These are phyloP conservation scores for Drosophila kanekoi DNA, from an alignment of 2,888 invertebrate genomes.

Conservation along the genomic window DNA sequence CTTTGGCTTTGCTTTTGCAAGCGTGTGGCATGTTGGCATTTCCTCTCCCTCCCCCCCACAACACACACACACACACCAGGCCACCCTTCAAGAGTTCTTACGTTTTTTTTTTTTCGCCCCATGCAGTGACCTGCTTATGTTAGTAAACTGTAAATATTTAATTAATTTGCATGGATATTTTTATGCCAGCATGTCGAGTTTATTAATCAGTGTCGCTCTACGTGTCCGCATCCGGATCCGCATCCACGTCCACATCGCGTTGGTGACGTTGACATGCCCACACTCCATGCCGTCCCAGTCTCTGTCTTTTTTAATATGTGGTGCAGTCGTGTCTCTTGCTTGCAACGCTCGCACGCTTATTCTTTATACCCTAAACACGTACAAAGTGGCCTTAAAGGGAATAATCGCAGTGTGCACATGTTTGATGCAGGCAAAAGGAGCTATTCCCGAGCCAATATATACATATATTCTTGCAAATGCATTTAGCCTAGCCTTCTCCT, in stretches of 20 bases:
- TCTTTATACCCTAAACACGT: neutral
- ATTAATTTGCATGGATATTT: constrained; percentile 82
- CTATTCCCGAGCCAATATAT: too few relatives aligned
- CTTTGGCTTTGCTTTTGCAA: constrained; percentile 43
- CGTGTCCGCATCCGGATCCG: constrained; percentile 6
- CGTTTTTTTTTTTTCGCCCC: neutral
- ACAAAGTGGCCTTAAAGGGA: too few relatives aligned
- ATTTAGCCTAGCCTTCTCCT: too few relatives aligned
- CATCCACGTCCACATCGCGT: neutral
- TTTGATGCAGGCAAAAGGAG: too few relatives aligned
- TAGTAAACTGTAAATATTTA: constrained; percentile 81
- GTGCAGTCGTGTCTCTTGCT: constrained; percentile 16
- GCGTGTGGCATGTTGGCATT: constrained; percentile 59
- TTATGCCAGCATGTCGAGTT: constrained; percentile 74
- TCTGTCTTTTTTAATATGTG: constrained; percentile 10
- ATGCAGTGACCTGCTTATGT: constrained; percentile 65
- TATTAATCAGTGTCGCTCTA: constrained; percentile 61
- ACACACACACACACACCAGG: neutral
- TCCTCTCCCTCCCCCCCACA: constrained; percentile 10
- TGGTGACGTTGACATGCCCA: constrained; percentile 4
- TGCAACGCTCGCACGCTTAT: constrained; percentile 22
- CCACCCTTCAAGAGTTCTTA: constrained; percentile 6
- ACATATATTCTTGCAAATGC: too few relatives aligned
- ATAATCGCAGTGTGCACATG: too few relatives aligned
- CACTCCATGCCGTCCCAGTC: neutral